These are phyloP conservation scores for Riptortus pedestris DNA, from an alignment of 1,140 invertebrate genomes.

Conservation along the genomic window DNA sequence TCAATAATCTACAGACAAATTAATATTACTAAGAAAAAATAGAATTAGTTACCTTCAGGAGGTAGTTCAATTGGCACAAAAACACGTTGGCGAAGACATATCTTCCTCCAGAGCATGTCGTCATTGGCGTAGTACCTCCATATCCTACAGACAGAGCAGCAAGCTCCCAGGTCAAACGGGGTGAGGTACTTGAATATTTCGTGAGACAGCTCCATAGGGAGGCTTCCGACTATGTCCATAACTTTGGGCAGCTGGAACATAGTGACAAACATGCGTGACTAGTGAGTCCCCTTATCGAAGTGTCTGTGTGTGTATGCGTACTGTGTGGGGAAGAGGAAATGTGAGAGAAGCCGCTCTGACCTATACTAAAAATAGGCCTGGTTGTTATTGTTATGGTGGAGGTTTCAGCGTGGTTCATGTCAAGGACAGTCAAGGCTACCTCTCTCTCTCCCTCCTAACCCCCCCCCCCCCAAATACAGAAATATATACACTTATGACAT, in stretches of 20 bases:
- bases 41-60: too few species aligned
- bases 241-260: neutral
- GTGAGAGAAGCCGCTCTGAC: neutral
- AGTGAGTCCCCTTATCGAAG: too few species aligned
- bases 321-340: neutral
- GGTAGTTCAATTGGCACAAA: neutral
- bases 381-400: neutral
- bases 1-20: too few species aligned
- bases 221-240: slow-evolving; percentile 5
- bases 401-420: neutral
- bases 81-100: neutral
- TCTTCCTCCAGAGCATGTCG: neutral
- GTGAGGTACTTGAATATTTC: slow-evolving; percentile 9
- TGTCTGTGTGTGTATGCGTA: neutral
- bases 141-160: neutral
- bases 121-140: slow-evolving; percentile 3
- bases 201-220: neutral
- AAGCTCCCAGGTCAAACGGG: neutral
- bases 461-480: too few species aligned
- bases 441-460: too few species aligned
- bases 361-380: neutral
- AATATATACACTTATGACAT: neutral
- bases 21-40: too few species aligned
- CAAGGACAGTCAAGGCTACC: neutral
- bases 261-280: too few species aligned